Base-by-base conservation (phyloP, 1,140 invertebrate genomes). In the Caenorhabditis tropicalis region DNA sequence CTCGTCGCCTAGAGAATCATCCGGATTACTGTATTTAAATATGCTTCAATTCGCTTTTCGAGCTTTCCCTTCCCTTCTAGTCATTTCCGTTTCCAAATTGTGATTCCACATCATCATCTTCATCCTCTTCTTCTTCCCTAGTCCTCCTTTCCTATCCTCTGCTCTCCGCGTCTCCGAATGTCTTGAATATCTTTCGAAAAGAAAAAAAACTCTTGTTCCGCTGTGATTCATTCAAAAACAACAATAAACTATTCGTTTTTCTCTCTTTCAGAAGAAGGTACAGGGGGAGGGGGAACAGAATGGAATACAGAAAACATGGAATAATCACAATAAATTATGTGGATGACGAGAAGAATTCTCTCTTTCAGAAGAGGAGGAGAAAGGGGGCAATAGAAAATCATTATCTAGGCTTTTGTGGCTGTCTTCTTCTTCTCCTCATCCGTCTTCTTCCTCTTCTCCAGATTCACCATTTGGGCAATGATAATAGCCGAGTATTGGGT, bases 361-460 rank as follows among this genome's bases (percentile, higher is more conserved):
- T 0, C 6, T 12, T 6, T 51, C 15, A 24, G 16, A 53, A n/a
- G n/a, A n/a, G 16, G 16, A 53, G 5, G 51, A 53, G 21, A n/a
- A 24, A 53, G 56, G 56, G 29, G 29, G 27, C 56, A 58, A 29
- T 27, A 27, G 24, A 56, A 56, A 21, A 21, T 27, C 10, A 24
- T n/a, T 24, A 9, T 12, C 27, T 60, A 82, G 4, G 82, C 56
- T 21, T 74, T 46, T 9, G 65, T 12, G 7, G 70, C 51, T 56
- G 46, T 43, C 36, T 53, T 56, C 46, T 84, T 81, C 27, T 84
- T 84, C 27, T 79, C 46, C 90, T 93, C 92, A 92, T 95, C 94
- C 5, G 93, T 93, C 92, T 95, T 95, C 90, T 95, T 95, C 86
- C 95, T 93, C 91, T 95, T 95, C 91, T 95, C 96, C 79, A 96